Evolutionary conservation across 2,888 invertebrate species (phyloP).

Genomic region (Mesorhabditis spiculigera): DNA sequence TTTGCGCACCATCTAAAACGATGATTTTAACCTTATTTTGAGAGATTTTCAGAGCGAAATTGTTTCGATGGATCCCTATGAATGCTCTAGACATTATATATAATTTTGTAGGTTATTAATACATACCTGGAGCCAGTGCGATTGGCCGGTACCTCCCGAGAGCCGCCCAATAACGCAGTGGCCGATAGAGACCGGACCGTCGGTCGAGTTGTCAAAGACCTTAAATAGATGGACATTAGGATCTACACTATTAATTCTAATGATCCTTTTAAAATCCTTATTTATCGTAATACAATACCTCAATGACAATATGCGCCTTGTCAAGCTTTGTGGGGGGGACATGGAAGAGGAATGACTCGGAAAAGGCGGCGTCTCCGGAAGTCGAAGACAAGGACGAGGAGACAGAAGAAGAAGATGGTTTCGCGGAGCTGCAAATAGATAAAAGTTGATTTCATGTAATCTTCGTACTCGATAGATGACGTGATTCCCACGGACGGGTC

Average conservation of each 20-base stretch:
- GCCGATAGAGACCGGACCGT: constrained; percentile 36
- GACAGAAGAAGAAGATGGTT: constrained; percentile 40
- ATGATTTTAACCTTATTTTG: background rate
- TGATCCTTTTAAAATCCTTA: background rate
- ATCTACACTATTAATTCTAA: background rate
- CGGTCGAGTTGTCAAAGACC: constrained; percentile 37
- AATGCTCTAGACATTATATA: too few species aligned
- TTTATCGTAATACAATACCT: constrained; percentile 26
- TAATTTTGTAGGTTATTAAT: too few species aligned
- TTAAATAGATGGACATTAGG: constrained; percentile 13
- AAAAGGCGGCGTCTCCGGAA: constrained; percentile 39
- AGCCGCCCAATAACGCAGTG: constrained; percentile 50
- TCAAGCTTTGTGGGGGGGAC: constrained; percentile 40
- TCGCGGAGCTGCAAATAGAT: constrained; percentile 27
- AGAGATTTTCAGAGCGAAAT: background rate
- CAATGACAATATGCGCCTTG: constrained; percentile 45
- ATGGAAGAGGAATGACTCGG: constrained; percentile 50
- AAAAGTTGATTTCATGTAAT: background rate
- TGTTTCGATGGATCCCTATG: background rate
- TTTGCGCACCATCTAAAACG: constrained; percentile 47
- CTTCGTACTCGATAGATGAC: constrained; percentile 29
- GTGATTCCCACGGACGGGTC: constrained; percentile 35
- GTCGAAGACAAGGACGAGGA: constrained; percentile 29
- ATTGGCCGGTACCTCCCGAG: constrained; percentile 24
- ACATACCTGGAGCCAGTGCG: background rate